These are phyloP conservation scores for Lophotriccus pileatus DNA, from an alignment of 2,797 vertebrate species.

Conservation along the genomic window DNA sequence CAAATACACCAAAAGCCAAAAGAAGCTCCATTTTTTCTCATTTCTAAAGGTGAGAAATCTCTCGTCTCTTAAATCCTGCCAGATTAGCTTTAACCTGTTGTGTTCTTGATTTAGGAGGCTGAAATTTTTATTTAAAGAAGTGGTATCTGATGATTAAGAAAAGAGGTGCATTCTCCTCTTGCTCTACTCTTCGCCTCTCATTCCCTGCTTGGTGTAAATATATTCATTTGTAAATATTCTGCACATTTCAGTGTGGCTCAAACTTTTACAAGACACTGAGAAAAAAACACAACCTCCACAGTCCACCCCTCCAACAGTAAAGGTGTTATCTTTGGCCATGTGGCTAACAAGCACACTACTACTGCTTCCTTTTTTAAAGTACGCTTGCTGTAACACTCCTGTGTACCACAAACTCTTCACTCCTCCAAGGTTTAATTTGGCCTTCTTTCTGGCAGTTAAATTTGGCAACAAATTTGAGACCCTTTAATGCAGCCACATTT, in stretches of 20 bases:
- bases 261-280: neutral
- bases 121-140: neutral
- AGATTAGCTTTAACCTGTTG: neutral
- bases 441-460: neutral
- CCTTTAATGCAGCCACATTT: neutral
- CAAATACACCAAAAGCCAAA: neutral
- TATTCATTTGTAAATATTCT: neutral
- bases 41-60: neutral
- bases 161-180: neutral
- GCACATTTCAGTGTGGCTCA: neutral
- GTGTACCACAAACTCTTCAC: fast-evolving
- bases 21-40: neutral
- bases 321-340: neutral
- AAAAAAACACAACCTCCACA: neutral
- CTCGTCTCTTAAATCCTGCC: neutral
- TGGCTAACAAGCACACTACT: neutral
- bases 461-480: neutral
- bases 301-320: neutral
- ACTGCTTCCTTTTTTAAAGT: neutral
- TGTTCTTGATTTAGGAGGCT: neutral
- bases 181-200: neutral
- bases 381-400: neutral
- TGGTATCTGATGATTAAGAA: neutral
- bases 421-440: neutral
- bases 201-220: neutral